These are phyloP conservation scores for Enteromius mattozi DNA, from an alignment of 2,797 vertebrate genomes.

Conservation along the genomic window DNA sequence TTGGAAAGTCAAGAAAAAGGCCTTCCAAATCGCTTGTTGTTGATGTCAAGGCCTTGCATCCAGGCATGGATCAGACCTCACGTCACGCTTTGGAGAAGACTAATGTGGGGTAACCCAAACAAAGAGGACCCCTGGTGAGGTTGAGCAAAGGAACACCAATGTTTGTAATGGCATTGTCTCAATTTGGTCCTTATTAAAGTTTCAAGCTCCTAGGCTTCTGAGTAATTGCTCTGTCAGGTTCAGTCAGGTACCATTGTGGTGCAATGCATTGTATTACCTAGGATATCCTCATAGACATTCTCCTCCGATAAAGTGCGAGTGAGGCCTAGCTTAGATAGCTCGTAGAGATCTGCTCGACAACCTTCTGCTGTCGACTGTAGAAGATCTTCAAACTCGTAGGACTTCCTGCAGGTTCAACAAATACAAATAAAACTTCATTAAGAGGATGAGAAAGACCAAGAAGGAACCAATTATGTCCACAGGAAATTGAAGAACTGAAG, in stretches of 20 bases:
- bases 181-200: slow-evolving; percentile 41
- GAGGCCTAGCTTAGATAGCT: slow-evolving; percentile 90
- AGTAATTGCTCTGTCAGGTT: slow-evolving; percentile 16
- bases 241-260: not conserved
- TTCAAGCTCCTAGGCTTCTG: not conserved
- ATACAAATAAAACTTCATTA: slow-evolving; percentile 22
- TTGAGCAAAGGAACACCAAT: slow-evolving; percentile 33
- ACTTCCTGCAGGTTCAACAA: slow-evolving; percentile 83
- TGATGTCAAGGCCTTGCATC: not conserved
- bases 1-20: not conserved
- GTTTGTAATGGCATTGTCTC: slow-evolving; percentile 26
- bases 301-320: slow-evolving; percentile 98
- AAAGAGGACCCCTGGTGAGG: slow-evolving; percentile 14
- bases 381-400: slow-evolving; percentile 96
- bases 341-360: slow-evolving; percentile 90
- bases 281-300: slow-evolving; percentile 97
- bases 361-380: slow-evolving; percentile 86
- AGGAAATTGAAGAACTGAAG: slow-evolving; percentile 56
- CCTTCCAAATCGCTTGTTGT: not conserved
- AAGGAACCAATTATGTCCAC: slow-evolving; percentile 29
- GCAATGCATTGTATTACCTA: slow-evolving; percentile 77
- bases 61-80: slow-evolving; percentile 57
- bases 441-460: slow-evolving; percentile 1
- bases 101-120: slow-evolving; percentile 44
- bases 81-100: slow-evolving; percentile 51